phyloP scores from a whole-genome alignment of 2,113 vertebrate species.

The Eurystomus gularis region DNA sequence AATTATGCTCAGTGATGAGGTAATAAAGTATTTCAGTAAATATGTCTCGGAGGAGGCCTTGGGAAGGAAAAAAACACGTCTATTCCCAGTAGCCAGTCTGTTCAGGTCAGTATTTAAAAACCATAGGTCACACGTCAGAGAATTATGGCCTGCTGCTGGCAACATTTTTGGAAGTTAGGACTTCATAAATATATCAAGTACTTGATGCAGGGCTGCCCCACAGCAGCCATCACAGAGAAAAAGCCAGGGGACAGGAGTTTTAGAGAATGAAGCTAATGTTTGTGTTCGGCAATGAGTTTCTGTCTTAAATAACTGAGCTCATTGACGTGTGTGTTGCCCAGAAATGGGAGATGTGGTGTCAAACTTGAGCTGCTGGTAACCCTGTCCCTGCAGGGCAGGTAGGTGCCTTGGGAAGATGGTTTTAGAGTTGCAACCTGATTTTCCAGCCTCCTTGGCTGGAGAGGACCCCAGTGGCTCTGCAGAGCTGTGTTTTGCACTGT shows the following conservation, averaged over 20 bases:
- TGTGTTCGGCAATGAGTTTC: neutral
- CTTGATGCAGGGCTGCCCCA: neutral
- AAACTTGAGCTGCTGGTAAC: neutral
- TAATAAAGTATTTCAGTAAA: slow-evolving; percentile 78
- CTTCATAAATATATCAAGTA: slow-evolving; percentile 66
- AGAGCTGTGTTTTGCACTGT: neutral
- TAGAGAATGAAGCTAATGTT: neutral
- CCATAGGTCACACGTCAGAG: slow-evolving; percentile 33
- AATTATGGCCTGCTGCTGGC: slow-evolving; percentile 59
- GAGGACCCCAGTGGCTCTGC: neutral
- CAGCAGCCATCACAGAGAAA: neutral
- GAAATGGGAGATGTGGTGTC: neutral
- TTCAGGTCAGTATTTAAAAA: slow-evolving; percentile 69
- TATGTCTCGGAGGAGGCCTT: slow-evolving; percentile 70
- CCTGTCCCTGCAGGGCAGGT: neutral
- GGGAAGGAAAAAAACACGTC: slow-evolving; percentile 39
- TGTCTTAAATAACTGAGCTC: neutral
- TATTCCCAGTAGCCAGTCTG: slow-evolving; percentile 57
- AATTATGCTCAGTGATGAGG: slow-evolving; percentile 68
- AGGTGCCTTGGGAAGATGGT: neutral
- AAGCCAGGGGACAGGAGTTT: neutral
- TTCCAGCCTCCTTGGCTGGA: neutral
- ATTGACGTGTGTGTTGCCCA: accelerated
- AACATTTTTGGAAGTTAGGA: slow-evolving; percentile 61
- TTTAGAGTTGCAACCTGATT: neutral